phyloP scores from a whole-genome alignment of 2,797 vertebrate genomes.

The Heliangelus exortis region DNA sequence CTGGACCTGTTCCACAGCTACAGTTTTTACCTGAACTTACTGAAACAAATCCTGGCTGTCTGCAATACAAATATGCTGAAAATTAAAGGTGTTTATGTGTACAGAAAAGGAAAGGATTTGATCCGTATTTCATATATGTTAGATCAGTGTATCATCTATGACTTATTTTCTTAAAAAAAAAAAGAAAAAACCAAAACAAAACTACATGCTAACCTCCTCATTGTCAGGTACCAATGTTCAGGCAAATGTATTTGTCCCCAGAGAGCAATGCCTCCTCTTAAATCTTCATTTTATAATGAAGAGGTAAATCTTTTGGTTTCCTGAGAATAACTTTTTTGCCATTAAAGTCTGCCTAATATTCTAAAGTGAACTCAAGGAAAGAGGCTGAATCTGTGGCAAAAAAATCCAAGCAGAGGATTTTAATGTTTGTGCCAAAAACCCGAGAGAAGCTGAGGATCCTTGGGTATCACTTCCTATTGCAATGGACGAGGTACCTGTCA shows the following conservation, averaged over 20 bases:
- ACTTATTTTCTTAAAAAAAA: too few relatives aligned
- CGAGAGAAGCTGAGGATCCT: rapidly evolving
- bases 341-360: background rate
- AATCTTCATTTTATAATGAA: background rate
- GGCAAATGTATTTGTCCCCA: background rate
- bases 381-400: background rate
- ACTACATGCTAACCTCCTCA: background rate
- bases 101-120: background rate
- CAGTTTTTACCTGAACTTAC: background rate
- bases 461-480: background rate
- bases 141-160: background rate
- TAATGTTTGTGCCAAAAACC: background rate
- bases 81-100: background rate
- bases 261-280: background rate
- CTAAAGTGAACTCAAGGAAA: background rate
- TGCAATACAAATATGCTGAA: background rate
- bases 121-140: background rate
- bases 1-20: background rate
- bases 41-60: background rate
- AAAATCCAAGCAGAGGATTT: background rate
- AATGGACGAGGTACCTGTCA: background rate
- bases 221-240: background rate
- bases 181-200: too few relatives aligned
- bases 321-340: background rate
- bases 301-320: background rate